Conservation (phyloP, 2,797 vertebrate genomes). For the Sebastes trivittatus region DNA sequence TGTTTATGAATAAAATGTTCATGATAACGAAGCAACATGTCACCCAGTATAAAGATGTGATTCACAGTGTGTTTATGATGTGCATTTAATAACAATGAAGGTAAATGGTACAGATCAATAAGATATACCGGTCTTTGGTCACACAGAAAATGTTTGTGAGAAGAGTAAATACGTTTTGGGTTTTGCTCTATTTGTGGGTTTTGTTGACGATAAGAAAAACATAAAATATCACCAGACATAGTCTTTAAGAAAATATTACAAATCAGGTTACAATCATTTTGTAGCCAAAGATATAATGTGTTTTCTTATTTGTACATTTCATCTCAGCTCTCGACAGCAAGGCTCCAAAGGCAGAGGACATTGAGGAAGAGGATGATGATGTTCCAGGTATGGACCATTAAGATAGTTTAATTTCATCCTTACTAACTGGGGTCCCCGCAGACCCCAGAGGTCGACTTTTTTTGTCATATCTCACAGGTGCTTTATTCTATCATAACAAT, state of each 20-base stretch:
- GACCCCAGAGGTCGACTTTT: no score
- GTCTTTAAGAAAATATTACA: not conserved
- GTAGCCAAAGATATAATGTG: not conserved
- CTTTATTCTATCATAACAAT: no score
- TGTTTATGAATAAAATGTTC: not conserved
- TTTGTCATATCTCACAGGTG: no score
- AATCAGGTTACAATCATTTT: not conserved
- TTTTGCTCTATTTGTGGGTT: not conserved
- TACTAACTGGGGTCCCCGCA: no score
- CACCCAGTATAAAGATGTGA: not conserved
- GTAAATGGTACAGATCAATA: not conserved
- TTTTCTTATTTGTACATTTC: not conserved
- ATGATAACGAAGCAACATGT: not conserved
- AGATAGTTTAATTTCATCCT: not conserved
- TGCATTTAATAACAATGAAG: not conserved
- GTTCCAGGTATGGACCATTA: slow-evolving; percentile 87
- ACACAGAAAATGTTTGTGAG: not conserved
- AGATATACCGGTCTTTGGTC: not conserved
- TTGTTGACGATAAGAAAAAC: not conserved
- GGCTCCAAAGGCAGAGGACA: slow-evolving; percentile 94
- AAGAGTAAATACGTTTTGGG: not conserved
- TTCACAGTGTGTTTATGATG: no score
- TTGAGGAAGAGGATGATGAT: slow-evolving; percentile 96
- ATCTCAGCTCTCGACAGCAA: slow-evolving; percentile 93
- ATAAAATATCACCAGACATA: not conserved